Evolutionary conservation across 2,797 vertebrate species (phyloP), one percentile per base, ranked within the genome.

Genomic region (Bovichtus diacanthus): DNA sequence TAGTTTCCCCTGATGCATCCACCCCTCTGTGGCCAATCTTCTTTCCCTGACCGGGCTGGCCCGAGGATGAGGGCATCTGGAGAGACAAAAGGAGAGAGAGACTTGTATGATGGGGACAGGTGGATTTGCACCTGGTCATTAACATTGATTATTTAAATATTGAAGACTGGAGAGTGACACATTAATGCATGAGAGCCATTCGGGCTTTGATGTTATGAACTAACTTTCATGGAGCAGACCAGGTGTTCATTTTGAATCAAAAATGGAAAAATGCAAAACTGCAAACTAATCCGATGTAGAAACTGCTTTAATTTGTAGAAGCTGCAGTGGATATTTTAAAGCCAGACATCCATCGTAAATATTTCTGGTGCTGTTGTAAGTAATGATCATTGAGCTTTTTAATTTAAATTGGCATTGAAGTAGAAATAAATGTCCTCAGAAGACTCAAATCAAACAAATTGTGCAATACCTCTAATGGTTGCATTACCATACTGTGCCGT

Each of bases 1-100:
- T 99, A 29, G 98, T 99, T 89, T 99, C 98, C 4, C 98, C 98
- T 0, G 98, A 99, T 1, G 98, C 97, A 10, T 99, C 98, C 62
- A 99, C 98, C 0, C 97, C 95, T 87, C 98, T 96, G 91, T 99
- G 98, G 55, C 98, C 98, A 16, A 99, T 96, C 92, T 96, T 99
- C 94, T 96, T 98, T 4, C 96, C 96, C 44, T 97, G 96, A 73
- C 95, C 95, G 0, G 94, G 95, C 88, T 96, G 96, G 59, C 96
- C 96, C 0, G 96, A 95, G 47, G 95, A 93, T 0, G 92, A 95
- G 0, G 96, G 95, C 81, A 95, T 95, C 97, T 99, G 87, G 75
- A 2, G 38, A 61, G 16, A 62, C 51, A 51, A 19, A 73, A 11
- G 82, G 8, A 11, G 31, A 69, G 49, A 70, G 46, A 66, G 18